Evolutionary conservation across 2,113 vertebrate genomes (phyloP).

Genomic region (Cheirogaleus medius): DNA sequence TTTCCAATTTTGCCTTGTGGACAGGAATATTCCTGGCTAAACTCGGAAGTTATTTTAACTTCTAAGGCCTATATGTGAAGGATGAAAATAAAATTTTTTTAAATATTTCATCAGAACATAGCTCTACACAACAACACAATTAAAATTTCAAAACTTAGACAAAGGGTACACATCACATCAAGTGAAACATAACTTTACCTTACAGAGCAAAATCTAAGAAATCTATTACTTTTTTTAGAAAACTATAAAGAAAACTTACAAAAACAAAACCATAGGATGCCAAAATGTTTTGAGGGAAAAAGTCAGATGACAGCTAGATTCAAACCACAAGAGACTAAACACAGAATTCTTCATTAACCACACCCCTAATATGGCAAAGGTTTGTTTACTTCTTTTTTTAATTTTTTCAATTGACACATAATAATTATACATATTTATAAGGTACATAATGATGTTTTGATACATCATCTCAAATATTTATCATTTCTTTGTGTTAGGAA

Average conservation of each 20-base stretch:
- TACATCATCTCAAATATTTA: neutral
- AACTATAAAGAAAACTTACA: neutral
- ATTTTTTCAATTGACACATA: neutral
- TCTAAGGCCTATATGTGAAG: neutral
- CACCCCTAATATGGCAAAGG: neutral
- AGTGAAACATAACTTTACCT: neutral
- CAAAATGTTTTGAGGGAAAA: neutral
- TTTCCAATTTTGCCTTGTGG: slow-evolving; percentile 19
- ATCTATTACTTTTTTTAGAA: neutral
- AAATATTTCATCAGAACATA: neutral
- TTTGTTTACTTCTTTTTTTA: neutral
- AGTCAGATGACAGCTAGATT: neutral
- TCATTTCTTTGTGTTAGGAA: neutral
- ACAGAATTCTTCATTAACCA: slow-evolving; percentile 5
- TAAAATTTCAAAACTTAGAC: slow-evolving; percentile 38
- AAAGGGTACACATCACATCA: neutral
- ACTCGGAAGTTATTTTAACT: slow-evolving; percentile 9
- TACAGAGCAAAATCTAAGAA: neutral
- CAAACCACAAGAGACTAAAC: slow-evolving; percentile 5
- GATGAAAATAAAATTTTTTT: neutral
- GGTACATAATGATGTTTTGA: neutral
- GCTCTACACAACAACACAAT: neutral
- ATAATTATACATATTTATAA: neutral
- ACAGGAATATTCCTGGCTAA: slow-evolving; percentile 5
- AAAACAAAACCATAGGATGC: neutral